Evolutionary conservation across 1,140 invertebrate species (phyloP).

Genomic region (Aleiodes sp.): DNA sequence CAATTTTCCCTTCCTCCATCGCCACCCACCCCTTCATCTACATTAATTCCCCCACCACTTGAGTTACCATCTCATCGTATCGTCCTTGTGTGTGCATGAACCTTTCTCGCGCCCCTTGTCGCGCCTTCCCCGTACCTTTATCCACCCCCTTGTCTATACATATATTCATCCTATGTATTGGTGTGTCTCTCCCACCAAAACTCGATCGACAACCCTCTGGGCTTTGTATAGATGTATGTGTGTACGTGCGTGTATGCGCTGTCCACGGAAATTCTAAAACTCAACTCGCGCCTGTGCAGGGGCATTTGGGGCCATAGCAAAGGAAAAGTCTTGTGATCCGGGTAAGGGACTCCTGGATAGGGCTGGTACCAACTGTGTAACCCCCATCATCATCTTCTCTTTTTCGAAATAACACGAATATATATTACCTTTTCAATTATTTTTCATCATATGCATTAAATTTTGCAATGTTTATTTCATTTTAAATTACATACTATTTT

Average conservation of each 20-base stretch:
- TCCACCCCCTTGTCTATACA: constrained; percentile 24
- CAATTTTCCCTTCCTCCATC: not conserved
- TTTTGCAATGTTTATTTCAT: not conserved
- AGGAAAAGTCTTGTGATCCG: constrained; percentile 54
- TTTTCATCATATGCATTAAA: not conserved
- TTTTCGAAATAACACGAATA: not conserved
- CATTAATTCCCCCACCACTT: not conserved
- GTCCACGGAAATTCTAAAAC: constrained; percentile 31
- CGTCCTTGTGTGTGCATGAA: not conserved
- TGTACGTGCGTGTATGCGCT: constrained; percentile 21
- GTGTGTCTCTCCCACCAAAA: constrained; percentile 30
- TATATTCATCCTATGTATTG: no score
- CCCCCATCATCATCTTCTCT: not conserved
- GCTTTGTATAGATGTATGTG: no score
- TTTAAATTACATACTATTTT: no score
- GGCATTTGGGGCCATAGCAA: constrained; percentile 50
- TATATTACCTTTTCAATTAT: not conserved
- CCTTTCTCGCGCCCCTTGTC: not conserved
- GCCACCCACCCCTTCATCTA: not conserved
- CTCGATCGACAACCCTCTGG: constrained; percentile 35
- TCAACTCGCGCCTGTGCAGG: constrained; percentile 55
- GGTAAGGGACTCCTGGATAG: constrained; percentile 52
- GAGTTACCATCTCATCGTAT: constrained; percentile 6
- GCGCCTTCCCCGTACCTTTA: not conserved
- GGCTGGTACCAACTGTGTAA: constrained; percentile 45